Percentiles rank a stretch among this genome's conserved stretches.
phyloP scores from a whole-genome alignment of 2,797 vertebrate genomes.

The Acropternis orthonyx region DNA sequence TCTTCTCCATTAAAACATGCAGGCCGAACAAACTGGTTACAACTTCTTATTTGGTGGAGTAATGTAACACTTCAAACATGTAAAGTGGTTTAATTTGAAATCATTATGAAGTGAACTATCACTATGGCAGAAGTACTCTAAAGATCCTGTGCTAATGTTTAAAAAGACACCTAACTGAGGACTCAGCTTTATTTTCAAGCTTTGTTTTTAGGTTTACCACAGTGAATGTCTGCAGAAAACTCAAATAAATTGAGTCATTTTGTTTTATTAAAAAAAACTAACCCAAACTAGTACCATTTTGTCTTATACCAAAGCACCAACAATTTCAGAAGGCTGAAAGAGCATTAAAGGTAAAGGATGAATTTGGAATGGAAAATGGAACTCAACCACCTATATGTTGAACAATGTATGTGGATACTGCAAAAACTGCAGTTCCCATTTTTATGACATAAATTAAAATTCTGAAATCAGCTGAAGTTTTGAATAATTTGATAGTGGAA shows the following conservation, averaged over 20 bases:
- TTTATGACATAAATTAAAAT: not conserved
- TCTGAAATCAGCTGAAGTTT: not conserved
- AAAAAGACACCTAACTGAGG: not conserved
- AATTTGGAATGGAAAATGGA: constrained; percentile 46
- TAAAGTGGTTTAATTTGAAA: not conserved
- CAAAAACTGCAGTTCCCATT: not conserved
- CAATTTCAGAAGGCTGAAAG: not conserved
- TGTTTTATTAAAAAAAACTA: not conserved
- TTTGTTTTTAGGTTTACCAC: not conserved
- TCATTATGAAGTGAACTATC: not conserved
- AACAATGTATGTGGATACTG: not conserved
- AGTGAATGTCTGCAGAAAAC: not conserved
- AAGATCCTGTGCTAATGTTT: not conserved
- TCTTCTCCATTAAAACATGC: not conserved
- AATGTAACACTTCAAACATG: not conserved
- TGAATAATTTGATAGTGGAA: constrained; percentile 17
- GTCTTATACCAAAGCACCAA: not conserved
- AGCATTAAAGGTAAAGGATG: constrained; percentile 7
- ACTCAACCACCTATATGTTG: not conserved
- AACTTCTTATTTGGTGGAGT: not conserved
- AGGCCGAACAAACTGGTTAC: not conserved
- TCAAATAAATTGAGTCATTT: not conserved
- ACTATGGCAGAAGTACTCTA: not conserved
- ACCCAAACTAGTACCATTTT: fast-evolving
- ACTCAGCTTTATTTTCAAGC: not conserved